Percentiles rank a stretch among this genome's conserved stretches.
Evolutionary conservation across 2,797 vertebrate species (phyloP).

Genomic region (Aldrovandia affinis): DNA sequence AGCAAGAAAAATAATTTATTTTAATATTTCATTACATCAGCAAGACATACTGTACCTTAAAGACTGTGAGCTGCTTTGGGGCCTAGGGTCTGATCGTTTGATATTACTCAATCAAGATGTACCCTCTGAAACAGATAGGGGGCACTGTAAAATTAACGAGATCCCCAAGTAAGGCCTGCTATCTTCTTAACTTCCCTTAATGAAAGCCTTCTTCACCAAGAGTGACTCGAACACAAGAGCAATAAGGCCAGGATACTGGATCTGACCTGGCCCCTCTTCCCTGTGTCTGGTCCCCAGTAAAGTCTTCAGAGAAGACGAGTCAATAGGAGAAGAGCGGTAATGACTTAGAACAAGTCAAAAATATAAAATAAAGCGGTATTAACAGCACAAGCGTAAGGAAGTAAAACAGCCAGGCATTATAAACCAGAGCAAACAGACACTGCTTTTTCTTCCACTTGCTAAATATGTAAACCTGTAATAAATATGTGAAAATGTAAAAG

Average conservation of each 20-base stretch:
- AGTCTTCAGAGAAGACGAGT: too few species aligned
- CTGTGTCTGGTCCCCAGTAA: neutral
- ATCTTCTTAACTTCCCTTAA: neutral
- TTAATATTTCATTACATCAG: slow-evolving; percentile 74
- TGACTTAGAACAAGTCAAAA: slow-evolving; percentile 26
- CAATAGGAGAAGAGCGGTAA: slow-evolving; percentile 35
- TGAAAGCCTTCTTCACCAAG: neutral
- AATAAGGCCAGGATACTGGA: neutral
- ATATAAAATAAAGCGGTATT: slow-evolving; percentile 38
- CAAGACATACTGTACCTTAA: slow-evolving; percentile 58
- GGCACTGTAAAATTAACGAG: neutral
- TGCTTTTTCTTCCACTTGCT: slow-evolving; percentile 73
- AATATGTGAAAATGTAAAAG: too few species aligned
- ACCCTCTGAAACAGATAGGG: neutral
- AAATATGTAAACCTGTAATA: slow-evolving; percentile 80
- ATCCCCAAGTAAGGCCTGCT: neutral
- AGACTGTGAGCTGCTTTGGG: slow-evolving; percentile 62
- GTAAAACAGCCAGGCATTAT: slow-evolving; percentile 65
- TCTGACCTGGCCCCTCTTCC: neutral
- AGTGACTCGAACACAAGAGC: neutral
- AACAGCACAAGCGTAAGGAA: slow-evolving; percentile 54
- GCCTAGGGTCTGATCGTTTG: slow-evolving; percentile 15
- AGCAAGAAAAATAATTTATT: slow-evolving; percentile 86
- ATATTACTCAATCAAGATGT: neutral
- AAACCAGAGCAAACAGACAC: slow-evolving; percentile 73